phyloP scores from a whole-genome alignment of 2,797 vertebrate species.

The Eutrigla gurnardus region DNA sequence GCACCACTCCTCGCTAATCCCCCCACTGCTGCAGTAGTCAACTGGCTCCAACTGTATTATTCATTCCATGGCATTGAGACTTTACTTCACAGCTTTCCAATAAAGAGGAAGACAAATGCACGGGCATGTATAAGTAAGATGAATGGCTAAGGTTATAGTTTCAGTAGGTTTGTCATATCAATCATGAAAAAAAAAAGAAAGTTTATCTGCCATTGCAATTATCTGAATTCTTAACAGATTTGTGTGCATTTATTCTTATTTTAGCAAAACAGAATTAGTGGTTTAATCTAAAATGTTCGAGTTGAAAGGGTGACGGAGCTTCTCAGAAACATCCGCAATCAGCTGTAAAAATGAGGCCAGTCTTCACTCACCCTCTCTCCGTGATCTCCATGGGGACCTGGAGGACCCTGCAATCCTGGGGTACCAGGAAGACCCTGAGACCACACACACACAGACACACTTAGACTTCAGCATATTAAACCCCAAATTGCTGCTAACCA shows the following conservation, averaged over 20 bases:
- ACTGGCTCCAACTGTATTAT: conserved; percentile 58
- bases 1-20: conserved; percentile 38
- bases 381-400: conserved; percentile 91
- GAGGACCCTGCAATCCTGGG: conserved; percentile 91
- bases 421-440: conserved; percentile 93
- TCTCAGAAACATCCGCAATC: conserved; percentile 40
- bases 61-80: conserved; percentile 45
- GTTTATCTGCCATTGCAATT: not conserved
- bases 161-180: conserved; percentile 24
- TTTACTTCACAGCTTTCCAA: conserved; percentile 38
- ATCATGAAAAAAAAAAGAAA: not conserved
- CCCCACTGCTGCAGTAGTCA: conserved; percentile 44
- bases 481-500: conserved; percentile 61
- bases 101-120: conserved; percentile 36
- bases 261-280: not conserved
- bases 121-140: conserved; percentile 21
- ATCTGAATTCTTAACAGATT: conserved; percentile 1
- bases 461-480: conserved; percentile 54
- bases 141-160: conserved; percentile 16
- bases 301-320: not conserved
- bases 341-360: conserved; percentile 32
- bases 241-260: not conserved
- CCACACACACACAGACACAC: conserved; percentile 47
- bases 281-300: not conserved
- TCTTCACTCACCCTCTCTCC: conserved; percentile 92